A percentile compares a stretch with the other conserved stretches of the same genome.
Conservation (phyloP, 2,888 invertebrate genomes). For the Eupithecia vulgata region DNA sequence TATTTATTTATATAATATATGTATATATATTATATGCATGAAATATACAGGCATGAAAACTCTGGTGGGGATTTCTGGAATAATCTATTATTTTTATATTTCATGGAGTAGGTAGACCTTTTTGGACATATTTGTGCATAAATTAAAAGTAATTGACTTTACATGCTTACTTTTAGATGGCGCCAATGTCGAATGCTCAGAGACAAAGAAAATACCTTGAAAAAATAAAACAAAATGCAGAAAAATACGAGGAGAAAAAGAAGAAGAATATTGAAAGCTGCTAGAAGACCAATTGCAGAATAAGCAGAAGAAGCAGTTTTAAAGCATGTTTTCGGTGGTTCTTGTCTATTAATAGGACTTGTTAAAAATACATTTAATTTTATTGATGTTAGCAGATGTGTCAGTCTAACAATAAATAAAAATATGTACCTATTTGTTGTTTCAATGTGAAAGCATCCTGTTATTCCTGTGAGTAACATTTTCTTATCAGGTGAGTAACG, state of each 20-base stretch:
- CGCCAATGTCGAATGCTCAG: slow-evolving; percentile 5
- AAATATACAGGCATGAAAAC: no score
- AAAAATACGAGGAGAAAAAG: slow-evolving; percentile 19
- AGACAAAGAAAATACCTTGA: slow-evolving; percentile 9
- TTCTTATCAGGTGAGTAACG: slow-evolving; percentile 15
- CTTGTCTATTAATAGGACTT: no score
- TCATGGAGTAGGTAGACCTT: no score
- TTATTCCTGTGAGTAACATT: slow-evolving; percentile 18
- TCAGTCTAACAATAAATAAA: slow-evolving; percentile 5
- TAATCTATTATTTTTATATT: no score
- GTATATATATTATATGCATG: no score
- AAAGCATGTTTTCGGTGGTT: no score
- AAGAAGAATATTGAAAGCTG: slow-evolving; percentile 5
- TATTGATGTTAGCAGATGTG: not conserved
- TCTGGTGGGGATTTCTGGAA: no score
- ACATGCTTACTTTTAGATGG: not conserved
- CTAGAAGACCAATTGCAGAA: slow-evolving; percentile 1
- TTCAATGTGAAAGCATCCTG: slow-evolving; percentile 19
- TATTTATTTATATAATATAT: no score
- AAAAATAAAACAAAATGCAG: slow-evolving; percentile 16
- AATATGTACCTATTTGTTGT: slow-evolving; percentile 12
- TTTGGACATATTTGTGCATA: no score
- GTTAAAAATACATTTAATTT: not conserved
- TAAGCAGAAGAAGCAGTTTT: slow-evolving; percentile 8
- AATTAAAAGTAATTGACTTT: slow-evolving; percentile 3